Base-by-base conservation (phyloP, 2,113 vertebrate genomes). In the Octodon degus region DNA sequence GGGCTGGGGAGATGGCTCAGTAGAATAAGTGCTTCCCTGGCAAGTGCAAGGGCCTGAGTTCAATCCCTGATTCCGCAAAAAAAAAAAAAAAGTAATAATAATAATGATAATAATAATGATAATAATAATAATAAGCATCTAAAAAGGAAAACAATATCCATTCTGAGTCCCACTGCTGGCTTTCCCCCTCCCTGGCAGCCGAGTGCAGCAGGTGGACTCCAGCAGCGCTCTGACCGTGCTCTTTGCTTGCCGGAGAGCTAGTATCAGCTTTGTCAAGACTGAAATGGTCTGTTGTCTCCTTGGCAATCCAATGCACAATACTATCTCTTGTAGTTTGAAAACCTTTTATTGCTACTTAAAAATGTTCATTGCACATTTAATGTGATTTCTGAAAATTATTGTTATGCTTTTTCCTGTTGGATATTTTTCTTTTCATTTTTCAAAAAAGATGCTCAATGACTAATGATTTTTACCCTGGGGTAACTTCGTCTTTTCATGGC, bases 91-190 rank as follows among this genome's bases (percentile, higher is more conserved):
- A 43, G 6, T 43, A 43, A 43, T 43, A 43, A 43, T n/a, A 43
- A 43, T 96, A 34, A 89, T 17, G n/a, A n/a, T 43, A 43, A 43
- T 5, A 43, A 43, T 5, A 43, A 43, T 43, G 6, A 43, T 43
- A 43, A 43, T n/a, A 43, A 43, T 96, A 34, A 89, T 17, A 93
- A 82, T 81, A 95, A 89, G 14, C 34, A 67, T 34, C 12, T 40
- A 70, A 93, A 83, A 34, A 74, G 47, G 72, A 16, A 58, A 62
- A 19, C 62, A 7, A 2, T 17, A 55, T 53, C 20, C 40, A 11
- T 58, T 95, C 86, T 89, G 58, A 40, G n/a, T 63, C 10, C 70
- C 30, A 37, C 47, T 60, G 40, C 43, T 72, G 22, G n/a, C 13
- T 65, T 40, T n/a, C 2, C n/a, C 24, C 9, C 62, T 0, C 2